phyloP scores from a whole-genome alignment of 2,888 invertebrate species.

The Celastrina argiolus region DNA sequence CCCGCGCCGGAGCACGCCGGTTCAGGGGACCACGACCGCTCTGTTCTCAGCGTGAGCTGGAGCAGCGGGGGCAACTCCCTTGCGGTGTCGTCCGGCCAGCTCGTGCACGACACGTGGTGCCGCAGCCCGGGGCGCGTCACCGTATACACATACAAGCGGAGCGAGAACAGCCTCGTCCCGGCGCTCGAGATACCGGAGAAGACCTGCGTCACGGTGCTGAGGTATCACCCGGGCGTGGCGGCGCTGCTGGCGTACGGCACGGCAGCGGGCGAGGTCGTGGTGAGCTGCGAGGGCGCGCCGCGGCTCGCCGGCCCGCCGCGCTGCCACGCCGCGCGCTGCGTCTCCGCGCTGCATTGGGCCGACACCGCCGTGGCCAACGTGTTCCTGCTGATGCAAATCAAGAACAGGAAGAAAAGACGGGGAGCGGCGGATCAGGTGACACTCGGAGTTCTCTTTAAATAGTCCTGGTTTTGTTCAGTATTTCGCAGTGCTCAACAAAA shows the following conservation, averaged over 20 bases:
- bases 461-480: too few species aligned
- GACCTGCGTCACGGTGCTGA: constrained; percentile 55
- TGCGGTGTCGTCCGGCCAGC: constrained; percentile 53
- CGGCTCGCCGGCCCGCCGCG: constrained; percentile 52
- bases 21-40: constrained; percentile 50
- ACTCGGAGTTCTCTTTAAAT: too few species aligned
- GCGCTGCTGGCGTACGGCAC: constrained; percentile 63
- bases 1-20: constrained; percentile 45
- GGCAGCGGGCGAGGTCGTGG: constrained; percentile 56
- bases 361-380: constrained; percentile 48
- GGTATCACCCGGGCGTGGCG: constrained; percentile 53
- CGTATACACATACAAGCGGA: constrained; percentile 55
- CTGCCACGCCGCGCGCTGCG: constrained; percentile 53
- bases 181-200: constrained; percentile 55
- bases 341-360: constrained; percentile 55
- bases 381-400: constrained; percentile 53
- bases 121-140: constrained; percentile 56
- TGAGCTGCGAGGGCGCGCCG: constrained; percentile 46
- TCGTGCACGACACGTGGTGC: constrained; percentile 62
- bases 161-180: constrained; percentile 66
- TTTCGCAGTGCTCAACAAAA: constrained; percentile 39
- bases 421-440: constrained; percentile 52
- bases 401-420: constrained; percentile 51
- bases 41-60: constrained; percentile 54
- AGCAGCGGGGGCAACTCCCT: constrained; percentile 59